Evolutionary conservation across 2,113 vertebrate species (phyloP).

Genomic region (Salvelinus alpinus): DNA sequence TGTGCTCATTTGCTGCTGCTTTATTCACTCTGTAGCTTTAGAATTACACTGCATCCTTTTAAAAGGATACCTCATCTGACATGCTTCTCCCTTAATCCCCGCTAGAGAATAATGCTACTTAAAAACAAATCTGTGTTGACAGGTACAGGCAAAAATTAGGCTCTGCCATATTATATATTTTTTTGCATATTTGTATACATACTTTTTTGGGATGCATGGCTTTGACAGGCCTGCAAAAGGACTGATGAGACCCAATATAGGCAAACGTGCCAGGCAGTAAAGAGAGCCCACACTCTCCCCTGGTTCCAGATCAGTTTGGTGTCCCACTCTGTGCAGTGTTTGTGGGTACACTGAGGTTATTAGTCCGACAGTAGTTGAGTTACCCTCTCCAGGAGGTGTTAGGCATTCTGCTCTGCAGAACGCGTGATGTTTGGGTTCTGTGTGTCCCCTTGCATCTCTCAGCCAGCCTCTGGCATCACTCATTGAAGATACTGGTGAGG

Average conservation of each 20-base stretch:
- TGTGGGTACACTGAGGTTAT: background rate
- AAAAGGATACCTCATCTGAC: conserved; percentile 21
- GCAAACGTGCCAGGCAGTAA: background rate
- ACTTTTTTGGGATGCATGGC: conserved; percentile 9
- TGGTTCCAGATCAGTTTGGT: background rate
- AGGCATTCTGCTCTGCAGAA: background rate
- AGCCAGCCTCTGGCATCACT: background rate
- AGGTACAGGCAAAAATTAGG: conserved; percentile 12
- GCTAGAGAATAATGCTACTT: conserved; percentile 16
- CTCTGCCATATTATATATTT: background rate
- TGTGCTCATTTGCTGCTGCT: conserved; percentile 22
- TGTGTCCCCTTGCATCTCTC: background rate
- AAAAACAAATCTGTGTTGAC: conserved; percentile 27
- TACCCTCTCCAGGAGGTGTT: too few relatives aligned
- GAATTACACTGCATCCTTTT: conserved; percentile 28
- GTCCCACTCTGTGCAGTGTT: conserved; percentile 1
- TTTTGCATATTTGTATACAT: background rate
- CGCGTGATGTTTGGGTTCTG: background rate
- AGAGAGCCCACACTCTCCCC: too few relatives aligned
- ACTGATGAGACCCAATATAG: background rate
- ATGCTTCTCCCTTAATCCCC: conserved; percentile 19
- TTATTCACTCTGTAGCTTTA: conserved; percentile 21
- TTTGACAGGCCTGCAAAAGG: conserved; percentile 17
- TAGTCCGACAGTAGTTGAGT: too few relatives aligned
- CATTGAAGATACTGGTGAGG: background rate